phyloP scores from a whole-genome alignment of 2,888 invertebrate species.

The Cantharis nigra region DNA sequence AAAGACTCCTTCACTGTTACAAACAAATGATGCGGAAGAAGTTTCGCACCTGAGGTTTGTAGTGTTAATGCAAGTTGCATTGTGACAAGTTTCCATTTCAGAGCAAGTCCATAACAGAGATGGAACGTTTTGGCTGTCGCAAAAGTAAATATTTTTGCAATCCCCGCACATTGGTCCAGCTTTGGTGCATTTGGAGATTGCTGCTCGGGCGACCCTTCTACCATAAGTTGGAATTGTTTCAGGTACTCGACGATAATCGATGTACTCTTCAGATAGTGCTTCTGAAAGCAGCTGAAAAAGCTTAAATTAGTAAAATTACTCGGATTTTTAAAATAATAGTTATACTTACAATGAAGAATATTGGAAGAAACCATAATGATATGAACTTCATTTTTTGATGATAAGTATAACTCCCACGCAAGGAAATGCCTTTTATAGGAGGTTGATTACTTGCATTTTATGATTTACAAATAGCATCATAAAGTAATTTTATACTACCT shows the following conservation, averaged over 20 bases:
- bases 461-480: not conserved
- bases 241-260: not conserved
- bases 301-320: not conserved
- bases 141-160: not conserved
- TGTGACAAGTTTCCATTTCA: not conserved
- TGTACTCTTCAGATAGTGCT: not conserved
- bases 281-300: not conserved
- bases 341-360: not conserved
- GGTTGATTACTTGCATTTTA: not conserved
- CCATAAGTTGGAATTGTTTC: not conserved
- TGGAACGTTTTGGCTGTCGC: not conserved
- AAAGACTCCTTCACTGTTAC: constrained; percentile 1
- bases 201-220: not conserved
- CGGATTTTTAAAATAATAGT: not conserved
- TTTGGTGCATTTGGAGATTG: not conserved
- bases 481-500: not conserved
- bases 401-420: not conserved
- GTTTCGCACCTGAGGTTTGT: not conserved
- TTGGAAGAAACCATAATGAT: not conserved
- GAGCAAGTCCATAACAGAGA: not conserved
- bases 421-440: not conserved
- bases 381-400: not conserved
- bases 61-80: accelerated
- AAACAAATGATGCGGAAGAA: not conserved
- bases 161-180: not conserved